These are phyloP conservation scores for Amphipyra berbera DNA, from an alignment of 2,888 invertebrate genomes.

Conservation along the genomic window DNA sequence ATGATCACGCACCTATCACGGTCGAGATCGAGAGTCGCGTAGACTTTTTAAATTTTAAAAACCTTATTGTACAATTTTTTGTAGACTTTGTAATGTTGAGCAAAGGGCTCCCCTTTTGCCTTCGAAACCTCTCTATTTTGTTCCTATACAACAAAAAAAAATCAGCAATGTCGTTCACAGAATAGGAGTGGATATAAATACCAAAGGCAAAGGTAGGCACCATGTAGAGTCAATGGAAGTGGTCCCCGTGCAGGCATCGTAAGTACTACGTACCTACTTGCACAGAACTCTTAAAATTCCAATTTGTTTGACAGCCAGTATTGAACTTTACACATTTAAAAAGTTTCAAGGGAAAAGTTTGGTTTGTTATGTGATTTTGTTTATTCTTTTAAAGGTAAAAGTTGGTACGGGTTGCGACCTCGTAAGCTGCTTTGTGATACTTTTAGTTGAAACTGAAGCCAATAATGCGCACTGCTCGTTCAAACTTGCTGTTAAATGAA, in stretches of 20 bases:
- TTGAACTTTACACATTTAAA: conserved; percentile 48
- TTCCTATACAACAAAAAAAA: too few relatives aligned
- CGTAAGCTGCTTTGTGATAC: conserved; percentile 67
- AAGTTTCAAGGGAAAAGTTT: conserved; percentile 55
- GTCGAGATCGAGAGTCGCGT: too few relatives aligned
- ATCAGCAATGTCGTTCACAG: too few relatives aligned
- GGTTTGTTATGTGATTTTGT: conserved; percentile 53
- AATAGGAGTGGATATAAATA: too few relatives aligned
- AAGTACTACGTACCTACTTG: background rate
- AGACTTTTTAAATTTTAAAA: too few relatives aligned
- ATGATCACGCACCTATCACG: too few relatives aligned
- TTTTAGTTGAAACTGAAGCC: conserved; percentile 53
- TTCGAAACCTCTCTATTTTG: too few relatives aligned
- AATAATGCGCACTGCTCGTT: conserved; percentile 49
- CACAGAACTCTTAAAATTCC: conserved; percentile 20
- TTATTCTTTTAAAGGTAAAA: conserved; percentile 59
- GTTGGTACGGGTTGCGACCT: conserved; percentile 57
- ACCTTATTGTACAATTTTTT: too few relatives aligned
- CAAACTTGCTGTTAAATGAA: conserved; percentile 22
- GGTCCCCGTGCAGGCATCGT: background rate
- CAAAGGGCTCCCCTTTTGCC: too few relatives aligned
- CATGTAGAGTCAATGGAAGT: too few relatives aligned
- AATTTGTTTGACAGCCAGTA: conserved; percentile 41
- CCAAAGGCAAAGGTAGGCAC: too few relatives aligned
- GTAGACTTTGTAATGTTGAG: too few relatives aligned